Conservation (phyloP, 2,797 vertebrate genomes). For the Eleutherodactylus coqui region DNA sequence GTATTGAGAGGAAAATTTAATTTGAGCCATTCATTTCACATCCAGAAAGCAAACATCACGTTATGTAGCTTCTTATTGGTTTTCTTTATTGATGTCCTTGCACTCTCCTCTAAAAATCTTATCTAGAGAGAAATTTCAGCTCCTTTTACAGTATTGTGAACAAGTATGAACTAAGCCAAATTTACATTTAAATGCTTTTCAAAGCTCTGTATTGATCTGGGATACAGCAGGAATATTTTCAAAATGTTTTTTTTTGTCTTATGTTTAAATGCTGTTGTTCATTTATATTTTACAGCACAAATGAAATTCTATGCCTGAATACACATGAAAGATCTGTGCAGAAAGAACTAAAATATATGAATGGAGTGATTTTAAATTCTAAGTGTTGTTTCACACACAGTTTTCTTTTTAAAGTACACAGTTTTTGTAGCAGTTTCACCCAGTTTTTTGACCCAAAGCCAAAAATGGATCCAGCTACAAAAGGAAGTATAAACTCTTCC, state of each 20-base stretch:
- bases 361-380: too few relatives aligned
- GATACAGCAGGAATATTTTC: background rate
- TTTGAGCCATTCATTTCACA: background rate
- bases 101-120: background rate
- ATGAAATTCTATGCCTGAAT: too few relatives aligned
- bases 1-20: too few relatives aligned
- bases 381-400: too few relatives aligned
- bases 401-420: too few relatives aligned
- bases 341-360: too few relatives aligned
- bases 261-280: conserved; percentile 15
- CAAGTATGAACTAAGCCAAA: background rate
- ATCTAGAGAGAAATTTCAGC: background rate
- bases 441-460: too few relatives aligned
- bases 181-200: conserved; percentile 33
- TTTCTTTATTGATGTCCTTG: background rate
- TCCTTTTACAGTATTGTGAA: background rate
- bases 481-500: too few relatives aligned
- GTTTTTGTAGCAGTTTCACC: too few relatives aligned
- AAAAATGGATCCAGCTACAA: too few relatives aligned
- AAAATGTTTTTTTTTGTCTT: background rate
- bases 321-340: too few relatives aligned
- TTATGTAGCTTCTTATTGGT: background rate
- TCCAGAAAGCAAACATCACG: background rate
- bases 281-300: too few relatives aligned
- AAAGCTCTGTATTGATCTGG: background rate